Evolutionary conservation across 1,140 invertebrate genomes (phyloP), one percentile per base, ranked within the genome.

Genomic region (Papilio helenus): DNA sequence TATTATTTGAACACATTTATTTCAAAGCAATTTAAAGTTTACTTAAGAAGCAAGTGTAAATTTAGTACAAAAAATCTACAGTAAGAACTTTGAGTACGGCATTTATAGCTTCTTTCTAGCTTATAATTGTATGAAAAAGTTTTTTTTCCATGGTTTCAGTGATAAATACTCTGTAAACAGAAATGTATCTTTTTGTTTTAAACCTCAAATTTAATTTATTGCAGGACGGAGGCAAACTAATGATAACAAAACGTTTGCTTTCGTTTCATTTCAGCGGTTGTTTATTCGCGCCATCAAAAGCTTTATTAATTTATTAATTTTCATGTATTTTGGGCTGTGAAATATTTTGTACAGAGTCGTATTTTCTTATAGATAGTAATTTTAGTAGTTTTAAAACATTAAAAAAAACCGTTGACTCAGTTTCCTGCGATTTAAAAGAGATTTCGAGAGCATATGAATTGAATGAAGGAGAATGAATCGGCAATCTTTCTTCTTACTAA

Each of bases 121-220:
- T 18, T 18, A n/a, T 49, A 18, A 49, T 51, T 4, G 14, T n/a
- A 20, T 8, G 18, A 9, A 55, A 55, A 55, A 8, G 18, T 18
- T 51, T 51, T 51, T 51, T 51, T 4, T 51, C 49, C 49, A 51
- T 46, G 12, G 16, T 51, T n/a, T 51, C n/a, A 20, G 42, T 26
- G 20, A 55, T 80, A 79, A 72, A 29, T 51, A 42, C 23, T 58
- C 39, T 44, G 39, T 73, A n/a, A 55, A 55, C 8, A 20, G n/a
- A 55, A 55, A 55, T 55, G 7, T 9, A 55, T 55, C 51, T 55
- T 20, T 39, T 55, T 55, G 51, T 55, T 55, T 55, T 55, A 20
- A n/a, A 18, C 51, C 51, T 55, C 18, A 20, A 55, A 55, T 55
- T 55, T 55, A 55, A 55, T 55, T 55, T 55, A 55, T 55, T n/a